Percentiles rank a stretch among this genome's conserved stretches.
These are phyloP conservation scores for Paedocypris sp. DNA, from an alignment of 2,113 vertebrate genomes.

Conservation along the genomic window DNA sequence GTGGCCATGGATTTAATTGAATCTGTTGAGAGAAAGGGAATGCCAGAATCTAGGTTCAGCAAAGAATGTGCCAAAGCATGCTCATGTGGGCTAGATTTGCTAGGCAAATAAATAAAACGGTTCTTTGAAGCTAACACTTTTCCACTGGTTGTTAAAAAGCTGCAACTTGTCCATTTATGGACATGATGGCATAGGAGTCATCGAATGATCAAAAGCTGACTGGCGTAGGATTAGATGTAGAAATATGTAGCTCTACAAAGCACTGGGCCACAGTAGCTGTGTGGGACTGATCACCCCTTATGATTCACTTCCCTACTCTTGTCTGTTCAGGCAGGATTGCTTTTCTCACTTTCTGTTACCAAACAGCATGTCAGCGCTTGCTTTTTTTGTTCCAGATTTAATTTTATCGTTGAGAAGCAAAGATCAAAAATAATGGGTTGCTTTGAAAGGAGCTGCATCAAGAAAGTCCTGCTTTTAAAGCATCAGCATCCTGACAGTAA, in stretches of 20 bases:
- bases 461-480: too few relatives aligned
- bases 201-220: slow-evolving; percentile 21
- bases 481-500: too few relatives aligned
- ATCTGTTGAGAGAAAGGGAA: too few relatives aligned
- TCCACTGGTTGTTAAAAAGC: too few relatives aligned
- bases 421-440: neutral
- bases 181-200: slow-evolving; percentile 12
- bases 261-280: slow-evolving; percentile 8
- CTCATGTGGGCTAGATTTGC: too few relatives aligned
- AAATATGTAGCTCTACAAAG: slow-evolving; percentile 16
- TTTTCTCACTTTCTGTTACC: slow-evolving; percentile 29
- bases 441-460: too few relatives aligned
- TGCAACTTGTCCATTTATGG: slow-evolving; percentile 19
- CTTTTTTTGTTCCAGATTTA: neutral
- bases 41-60: too few relatives aligned
- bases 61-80: too few relatives aligned
- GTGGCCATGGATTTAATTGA: too few relatives aligned
- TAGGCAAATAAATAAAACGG: too few relatives aligned
- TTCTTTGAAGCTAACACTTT: too few relatives aligned
- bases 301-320: slow-evolving; percentile 24
- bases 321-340: neutral
- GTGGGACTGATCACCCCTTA: slow-evolving; percentile 22
- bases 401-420: neutral
- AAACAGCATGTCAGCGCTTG: slow-evolving; percentile 11
- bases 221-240: slow-evolving; percentile 15